These are phyloP conservation scores for Morone chrysops DNA, from an alignment of 2,113 vertebrate species.

Conservation along the genomic window DNA sequence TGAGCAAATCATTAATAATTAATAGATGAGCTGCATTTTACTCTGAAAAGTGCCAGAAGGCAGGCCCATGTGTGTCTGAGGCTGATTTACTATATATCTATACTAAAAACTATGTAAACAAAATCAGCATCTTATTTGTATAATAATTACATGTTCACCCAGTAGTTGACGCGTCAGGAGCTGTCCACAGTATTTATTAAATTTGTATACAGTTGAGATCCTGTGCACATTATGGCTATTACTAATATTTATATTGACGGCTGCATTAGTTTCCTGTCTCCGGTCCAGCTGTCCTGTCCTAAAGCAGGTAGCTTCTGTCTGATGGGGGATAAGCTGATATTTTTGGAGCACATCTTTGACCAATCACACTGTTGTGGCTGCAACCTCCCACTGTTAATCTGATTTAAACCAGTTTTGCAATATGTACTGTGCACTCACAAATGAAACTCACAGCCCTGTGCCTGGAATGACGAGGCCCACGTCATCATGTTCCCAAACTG, in stretches of 20 bases:
- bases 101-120: not conserved
- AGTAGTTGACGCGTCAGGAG: not conserved
- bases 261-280: not conserved
- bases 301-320: not conserved
- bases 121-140: not conserved
- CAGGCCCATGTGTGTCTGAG: not conserved
- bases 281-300: not conserved
- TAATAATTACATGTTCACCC: not conserved
- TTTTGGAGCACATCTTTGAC: not conserved
- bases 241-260: not conserved
- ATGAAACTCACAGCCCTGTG: too few relatives aligned
- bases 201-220: not conserved
- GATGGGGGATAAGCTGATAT: not conserved
- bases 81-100: not conserved
- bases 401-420: not conserved
- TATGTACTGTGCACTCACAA: not conserved
- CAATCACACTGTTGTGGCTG: not conserved
- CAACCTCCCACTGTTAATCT: conserved; percentile 2
- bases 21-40: conserved; percentile 36
- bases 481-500: conserved; percentile 6
- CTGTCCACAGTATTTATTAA: not conserved
- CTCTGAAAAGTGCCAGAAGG: not conserved
- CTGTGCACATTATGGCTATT: not conserved
- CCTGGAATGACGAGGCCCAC: not conserved
- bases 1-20: conserved; percentile 60